These are phyloP conservation scores for Eidolon helvum DNA, from an alignment of 2,113 vertebrate genomes.

Conservation along the genomic window DNA sequence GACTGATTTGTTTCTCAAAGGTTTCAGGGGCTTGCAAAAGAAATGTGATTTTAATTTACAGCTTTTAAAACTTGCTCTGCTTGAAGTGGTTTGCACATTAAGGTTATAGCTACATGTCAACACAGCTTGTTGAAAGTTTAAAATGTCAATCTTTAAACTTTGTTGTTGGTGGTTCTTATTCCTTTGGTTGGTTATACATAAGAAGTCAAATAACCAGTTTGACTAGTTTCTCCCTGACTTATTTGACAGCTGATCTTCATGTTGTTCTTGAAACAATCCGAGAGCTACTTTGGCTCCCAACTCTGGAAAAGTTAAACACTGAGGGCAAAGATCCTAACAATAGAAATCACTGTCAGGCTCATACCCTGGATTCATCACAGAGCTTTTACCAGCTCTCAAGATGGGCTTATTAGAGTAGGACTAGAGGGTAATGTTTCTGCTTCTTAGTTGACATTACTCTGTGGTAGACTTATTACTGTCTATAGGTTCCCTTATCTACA, in stretches of 20 bases:
- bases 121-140: conserved; percentile 52
- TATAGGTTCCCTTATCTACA: not conserved
- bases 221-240: conserved; percentile 15
- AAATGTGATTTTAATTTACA: conserved; percentile 73
- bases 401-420: not conserved
- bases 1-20: conserved; percentile 53
- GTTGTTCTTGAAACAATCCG: conserved; percentile 49
- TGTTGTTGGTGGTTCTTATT: not conserved
- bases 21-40: conserved; percentile 46
- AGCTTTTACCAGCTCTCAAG: conserved; percentile 26
- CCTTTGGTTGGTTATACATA: conserved; percentile 9
- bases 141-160: conserved; percentile 52
- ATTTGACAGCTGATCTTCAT: conserved; percentile 36
- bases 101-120: conserved; percentile 54
- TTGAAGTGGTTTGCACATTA: conserved; percentile 58
- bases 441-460: not conserved
- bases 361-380: not conserved
- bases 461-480: not conserved
- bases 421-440: not conserved
- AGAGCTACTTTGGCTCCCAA: conserved; percentile 19
- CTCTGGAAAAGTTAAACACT: conserved; percentile 48
- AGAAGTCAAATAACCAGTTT: conserved; percentile 51
- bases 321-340: not conserved
- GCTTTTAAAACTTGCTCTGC: conserved; percentile 59
- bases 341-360: not conserved